Percentiles rank a stretch among this genome's conserved stretches.
Conservation (phyloP, 1,140 invertebrate genomes). For the Lethrus apterus region DNA sequence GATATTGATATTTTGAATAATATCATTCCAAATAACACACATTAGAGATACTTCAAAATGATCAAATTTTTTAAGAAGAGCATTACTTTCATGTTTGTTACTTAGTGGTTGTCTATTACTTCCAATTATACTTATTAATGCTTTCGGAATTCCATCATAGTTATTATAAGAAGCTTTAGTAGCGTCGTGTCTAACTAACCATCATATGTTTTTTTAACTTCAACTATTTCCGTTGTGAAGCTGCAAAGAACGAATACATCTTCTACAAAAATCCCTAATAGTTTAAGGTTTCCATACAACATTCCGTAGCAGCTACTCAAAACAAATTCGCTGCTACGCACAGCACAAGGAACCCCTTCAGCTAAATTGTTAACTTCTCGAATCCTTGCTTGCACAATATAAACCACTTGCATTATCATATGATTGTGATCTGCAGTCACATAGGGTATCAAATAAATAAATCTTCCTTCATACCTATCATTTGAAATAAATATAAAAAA, state of each 20-base stretch:
- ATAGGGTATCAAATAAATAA: neutral
- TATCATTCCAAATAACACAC: too few relatives aligned
- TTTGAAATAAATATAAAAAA: neutral
- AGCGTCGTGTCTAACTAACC: too few relatives aligned
- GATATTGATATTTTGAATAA: too few relatives aligned
- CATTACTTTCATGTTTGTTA: too few relatives aligned
- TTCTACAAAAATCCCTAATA: neutral
- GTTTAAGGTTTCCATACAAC: neutral
- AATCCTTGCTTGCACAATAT: conserved; percentile 1
- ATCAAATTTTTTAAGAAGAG: too few relatives aligned
- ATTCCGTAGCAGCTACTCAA: neutral
- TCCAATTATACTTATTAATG: too few relatives aligned
- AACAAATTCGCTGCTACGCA: neutral
- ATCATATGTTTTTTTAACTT: conserved; percentile 1
- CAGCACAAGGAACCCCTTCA: neutral
- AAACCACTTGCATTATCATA: conserved; percentile 1
- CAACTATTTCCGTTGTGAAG: neutral
- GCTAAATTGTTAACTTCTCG: conserved; percentile 1
- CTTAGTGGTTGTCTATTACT: too few relatives aligned
- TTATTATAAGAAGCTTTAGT: too few relatives aligned
- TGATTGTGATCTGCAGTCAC: neutral
- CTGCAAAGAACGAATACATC: conserved; percentile 1
- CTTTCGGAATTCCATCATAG: too few relatives aligned
- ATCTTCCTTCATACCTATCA: neutral
- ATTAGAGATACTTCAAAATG: too few relatives aligned